A percentile compares a stretch with the other conserved stretches of the same genome.
Evolutionary conservation across 2,888 invertebrate genomes (phyloP).

Genomic region (Lycocerus yunnanus): DNA sequence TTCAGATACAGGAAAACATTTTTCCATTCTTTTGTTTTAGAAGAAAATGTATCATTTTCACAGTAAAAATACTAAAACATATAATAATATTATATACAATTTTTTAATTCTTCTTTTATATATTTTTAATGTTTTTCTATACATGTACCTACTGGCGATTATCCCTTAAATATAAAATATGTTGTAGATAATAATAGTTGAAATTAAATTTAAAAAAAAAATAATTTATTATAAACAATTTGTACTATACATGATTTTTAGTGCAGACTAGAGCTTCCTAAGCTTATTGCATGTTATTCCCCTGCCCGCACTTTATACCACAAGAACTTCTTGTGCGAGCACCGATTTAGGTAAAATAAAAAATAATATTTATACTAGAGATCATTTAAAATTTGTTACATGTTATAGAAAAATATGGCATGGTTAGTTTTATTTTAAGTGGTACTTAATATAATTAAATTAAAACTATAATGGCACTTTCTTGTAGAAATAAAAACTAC

Average conservation of each 20-base stretch:
- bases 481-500: neutral
- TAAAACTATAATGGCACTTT: neutral
- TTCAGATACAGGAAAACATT: neutral
- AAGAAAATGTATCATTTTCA: neutral
- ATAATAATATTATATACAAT: neutral
- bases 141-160: neutral
- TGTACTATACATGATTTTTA: conserved; percentile 37
- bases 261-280: conserved; percentile 53
- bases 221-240: neutral
- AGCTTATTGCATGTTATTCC: conserved; percentile 57
- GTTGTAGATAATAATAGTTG: neutral
- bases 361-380: neutral
- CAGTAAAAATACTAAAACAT: neutral
- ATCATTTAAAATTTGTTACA: neutral
- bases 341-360: conserved; percentile 5
- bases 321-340: conserved; percentile 16
- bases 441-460: neutral
- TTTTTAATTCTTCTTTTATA: neutral
- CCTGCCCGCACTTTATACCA: conserved; percentile 51
- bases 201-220: neutral
- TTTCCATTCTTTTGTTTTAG: neutral
- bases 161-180: neutral
- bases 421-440: neutral
- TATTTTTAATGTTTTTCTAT: neutral
- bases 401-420: neutral